These are phyloP conservation scores for Chascanopsetta lugubris DNA, from an alignment of 2,113 vertebrate genomes.

Conservation along the genomic window DNA sequence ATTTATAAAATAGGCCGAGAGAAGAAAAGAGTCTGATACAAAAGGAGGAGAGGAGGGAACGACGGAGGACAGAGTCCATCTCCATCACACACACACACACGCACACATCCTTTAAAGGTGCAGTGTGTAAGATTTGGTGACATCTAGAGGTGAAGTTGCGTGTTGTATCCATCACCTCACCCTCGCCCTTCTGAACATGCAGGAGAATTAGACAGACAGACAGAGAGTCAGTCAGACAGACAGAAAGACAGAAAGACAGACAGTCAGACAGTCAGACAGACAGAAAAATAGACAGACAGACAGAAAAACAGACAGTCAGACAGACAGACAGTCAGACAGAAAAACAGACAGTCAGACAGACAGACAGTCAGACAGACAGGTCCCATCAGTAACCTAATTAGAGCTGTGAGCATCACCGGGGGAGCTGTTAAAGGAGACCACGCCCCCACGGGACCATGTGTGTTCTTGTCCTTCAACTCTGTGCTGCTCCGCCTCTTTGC, in stretches of 20 bases:
- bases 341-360: not conserved
- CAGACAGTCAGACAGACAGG: not conserved
- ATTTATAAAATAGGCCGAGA: constrained; percentile 28
- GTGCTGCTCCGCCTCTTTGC: too few species aligned
- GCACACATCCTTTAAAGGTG: constrained; percentile 61
- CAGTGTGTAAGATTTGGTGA: not conserved
- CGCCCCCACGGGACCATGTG: constrained; percentile 34
- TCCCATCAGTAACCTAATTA: constrained; percentile 41
- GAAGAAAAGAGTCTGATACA: constrained; percentile 19
- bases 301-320: not conserved
- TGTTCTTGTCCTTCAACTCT: not conserved
- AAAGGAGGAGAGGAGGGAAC: constrained; percentile 23
- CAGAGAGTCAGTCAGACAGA: not conserved
- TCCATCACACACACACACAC: constrained; percentile 44
- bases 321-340: not conserved
- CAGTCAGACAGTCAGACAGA: not conserved
- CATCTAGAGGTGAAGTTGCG: too few species aligned
- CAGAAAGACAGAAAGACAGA: not conserved
- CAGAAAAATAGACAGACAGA: not conserved
- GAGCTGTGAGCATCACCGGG: constrained; percentile 39
- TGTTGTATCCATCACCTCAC: constrained; percentile 15
- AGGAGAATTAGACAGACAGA: too few species aligned
- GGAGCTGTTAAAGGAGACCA: constrained; percentile 40
- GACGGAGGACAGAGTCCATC: constrained; percentile 25
- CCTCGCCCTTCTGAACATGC: not conserved